A percentile compares a stretch with the other conserved stretches of the same genome.
Conservation (phyloP, 1,140 invertebrate species). For the Aphaenogaster floridana region DNA sequence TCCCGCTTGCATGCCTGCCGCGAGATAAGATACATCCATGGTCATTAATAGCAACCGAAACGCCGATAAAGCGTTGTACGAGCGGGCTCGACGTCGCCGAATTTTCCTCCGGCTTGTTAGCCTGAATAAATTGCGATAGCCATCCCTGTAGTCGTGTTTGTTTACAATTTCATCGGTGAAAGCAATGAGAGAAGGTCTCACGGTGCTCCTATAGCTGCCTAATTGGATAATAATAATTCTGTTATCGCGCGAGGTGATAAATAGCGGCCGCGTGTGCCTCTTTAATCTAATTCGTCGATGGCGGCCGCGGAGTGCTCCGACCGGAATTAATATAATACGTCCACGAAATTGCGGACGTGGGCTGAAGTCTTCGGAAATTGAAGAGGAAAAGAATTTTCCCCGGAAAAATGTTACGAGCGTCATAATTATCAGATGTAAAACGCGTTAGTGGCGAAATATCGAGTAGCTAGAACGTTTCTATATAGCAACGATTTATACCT, state of each 20-base stretch:
- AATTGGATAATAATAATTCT: conserved; percentile 55
- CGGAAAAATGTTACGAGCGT: conserved; percentile 10
- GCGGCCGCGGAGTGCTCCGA: background rate
- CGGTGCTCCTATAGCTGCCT: background rate
- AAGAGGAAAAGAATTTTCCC: conserved; percentile 13
- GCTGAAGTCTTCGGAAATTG: conserved; percentile 29
- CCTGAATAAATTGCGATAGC: conserved; percentile 54
- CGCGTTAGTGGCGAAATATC: background rate
- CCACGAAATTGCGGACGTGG: conserved; percentile 25
- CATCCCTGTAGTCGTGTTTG: conserved; percentile 22
- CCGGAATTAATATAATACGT: conserved; percentile 37
- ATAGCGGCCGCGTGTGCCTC: conserved; percentile 16
- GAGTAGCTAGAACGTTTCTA: background rate
- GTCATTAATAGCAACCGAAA: conserved; percentile 49
- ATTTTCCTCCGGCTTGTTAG: conserved; percentile 44
- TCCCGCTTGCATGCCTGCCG: conserved; percentile 39
- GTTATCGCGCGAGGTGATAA: conserved; percentile 47
- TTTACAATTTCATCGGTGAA: conserved; percentile 37
- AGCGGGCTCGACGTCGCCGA: conserved; percentile 1
- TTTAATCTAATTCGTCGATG: conserved; percentile 43
- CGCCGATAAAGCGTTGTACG: conserved; percentile 39
- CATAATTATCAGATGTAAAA: conserved; percentile 1
- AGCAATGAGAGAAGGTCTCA: background rate
- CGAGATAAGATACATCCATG: conserved; percentile 32
- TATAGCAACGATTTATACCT: background rate